A percentile compares a stretch with the other conserved stretches of the same genome.
These are phyloP conservation scores for Hippoglossus stenolepis DNA, from an alignment of 2,113 vertebrate genomes.

Conservation along the genomic window DNA sequence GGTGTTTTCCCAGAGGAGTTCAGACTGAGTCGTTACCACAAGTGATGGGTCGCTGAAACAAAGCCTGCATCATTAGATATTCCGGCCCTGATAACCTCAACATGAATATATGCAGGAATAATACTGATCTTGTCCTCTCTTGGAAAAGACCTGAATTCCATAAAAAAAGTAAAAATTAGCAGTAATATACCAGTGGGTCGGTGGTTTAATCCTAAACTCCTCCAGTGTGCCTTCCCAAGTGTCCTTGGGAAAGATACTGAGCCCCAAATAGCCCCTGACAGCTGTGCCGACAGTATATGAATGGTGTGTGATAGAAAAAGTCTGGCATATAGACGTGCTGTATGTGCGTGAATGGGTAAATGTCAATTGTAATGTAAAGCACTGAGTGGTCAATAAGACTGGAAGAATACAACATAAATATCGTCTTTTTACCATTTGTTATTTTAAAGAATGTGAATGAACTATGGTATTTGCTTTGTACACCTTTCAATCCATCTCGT, in stretches of 20 bases:
- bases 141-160: background rate
- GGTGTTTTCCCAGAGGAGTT: constrained; percentile 22
- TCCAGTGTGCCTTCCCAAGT: too few species aligned
- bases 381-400: too few species aligned
- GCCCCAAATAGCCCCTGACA: too few species aligned
- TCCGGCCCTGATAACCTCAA: constrained; percentile 6
- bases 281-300: too few species aligned
- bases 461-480: background rate
- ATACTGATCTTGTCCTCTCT: background rate
- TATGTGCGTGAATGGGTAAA: too few species aligned
- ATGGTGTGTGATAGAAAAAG: too few species aligned
- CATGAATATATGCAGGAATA: constrained; percentile 9
- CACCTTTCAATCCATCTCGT: background rate
- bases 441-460: background rate
- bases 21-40: constrained; percentile 1
- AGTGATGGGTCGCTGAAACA: background rate
- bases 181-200: too few species aligned
- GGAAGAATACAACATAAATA: too few species aligned
- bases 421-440: background rate
- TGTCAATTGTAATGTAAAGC: too few species aligned
- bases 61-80: constrained; percentile 26
- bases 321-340: too few species aligned
- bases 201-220: too few species aligned
- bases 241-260: too few species aligned
- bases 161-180: background rate